These are phyloP conservation scores for Eueides isabella DNA, from an alignment of 1,140 invertebrate species.

Conservation along the genomic window DNA sequence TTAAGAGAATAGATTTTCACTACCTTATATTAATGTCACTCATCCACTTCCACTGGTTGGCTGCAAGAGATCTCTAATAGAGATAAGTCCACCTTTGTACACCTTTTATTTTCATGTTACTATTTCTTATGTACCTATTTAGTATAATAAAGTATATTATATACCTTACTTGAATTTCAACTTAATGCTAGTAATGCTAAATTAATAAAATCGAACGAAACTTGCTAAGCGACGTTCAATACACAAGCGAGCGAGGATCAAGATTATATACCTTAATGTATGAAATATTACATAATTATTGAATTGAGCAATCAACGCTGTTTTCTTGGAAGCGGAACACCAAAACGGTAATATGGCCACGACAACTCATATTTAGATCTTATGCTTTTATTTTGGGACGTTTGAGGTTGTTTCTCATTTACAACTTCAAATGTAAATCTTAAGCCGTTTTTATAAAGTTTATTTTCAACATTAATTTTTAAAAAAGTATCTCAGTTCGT, in stretches of 20 bases:
- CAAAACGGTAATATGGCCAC: not conserved
- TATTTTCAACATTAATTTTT: not conserved
- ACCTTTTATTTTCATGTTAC: too few species aligned
- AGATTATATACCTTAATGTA: not conserved
- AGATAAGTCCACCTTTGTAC: too few species aligned
- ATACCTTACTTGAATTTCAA: too few species aligned
- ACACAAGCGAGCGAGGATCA: not conserved
- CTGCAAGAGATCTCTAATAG: too few species aligned
- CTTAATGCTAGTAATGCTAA: too few species aligned
- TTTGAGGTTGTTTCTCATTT: not conserved
- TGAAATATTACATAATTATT: conserved; percentile 23
- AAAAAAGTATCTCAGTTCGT: not conserved
- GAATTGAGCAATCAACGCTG: conserved; percentile 29
- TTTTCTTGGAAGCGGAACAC: conserved; percentile 19
- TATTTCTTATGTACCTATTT: too few species aligned
- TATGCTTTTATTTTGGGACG: conserved; percentile 3
- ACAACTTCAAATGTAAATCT: not conserved
- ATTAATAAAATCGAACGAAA: not conserved
- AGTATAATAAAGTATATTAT: too few species aligned
- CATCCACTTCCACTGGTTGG: too few species aligned
- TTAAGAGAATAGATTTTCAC: too few species aligned
- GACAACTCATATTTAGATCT: not conserved
- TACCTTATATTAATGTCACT: too few species aligned
- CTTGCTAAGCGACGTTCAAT: not conserved
- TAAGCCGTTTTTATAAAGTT: not conserved